Conservation (phyloP, 2,888 invertebrate genomes). For the Idaea aversata region DNA sequence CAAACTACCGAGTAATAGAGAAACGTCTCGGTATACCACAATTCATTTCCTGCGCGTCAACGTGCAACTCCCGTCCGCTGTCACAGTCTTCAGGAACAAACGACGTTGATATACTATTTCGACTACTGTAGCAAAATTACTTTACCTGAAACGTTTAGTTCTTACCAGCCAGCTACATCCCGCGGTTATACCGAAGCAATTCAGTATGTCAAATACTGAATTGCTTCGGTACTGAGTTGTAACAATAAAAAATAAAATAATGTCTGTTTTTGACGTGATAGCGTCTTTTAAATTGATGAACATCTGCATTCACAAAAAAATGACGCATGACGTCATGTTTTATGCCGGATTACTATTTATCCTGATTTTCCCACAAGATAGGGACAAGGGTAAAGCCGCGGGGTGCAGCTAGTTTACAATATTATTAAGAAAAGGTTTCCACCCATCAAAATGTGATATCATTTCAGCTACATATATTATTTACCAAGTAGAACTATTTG, state of each 20-base stretch:
- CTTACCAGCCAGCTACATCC: background rate
- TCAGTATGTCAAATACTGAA: no score
- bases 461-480: background rate
- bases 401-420: background rate
- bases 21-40: background rate
- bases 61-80: background rate
- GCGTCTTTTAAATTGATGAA: no score
- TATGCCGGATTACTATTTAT: no score
- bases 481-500: background rate
- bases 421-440: background rate
- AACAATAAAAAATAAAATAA: no score
- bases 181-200: no score
- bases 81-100: background rate
- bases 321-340: no score
- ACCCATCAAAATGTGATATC: background rate
- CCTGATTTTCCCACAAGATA: no score
- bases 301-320: no score
- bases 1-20: background rate
- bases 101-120: background rate
- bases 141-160: background rate
- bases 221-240: no score
- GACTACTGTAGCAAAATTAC: background rate
- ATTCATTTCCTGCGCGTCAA: background rate
- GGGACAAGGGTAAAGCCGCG: no score
- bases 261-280: no score